Conservation (phyloP, 2,113 vertebrate genomes). For the Myocastor coypus region DNA sequence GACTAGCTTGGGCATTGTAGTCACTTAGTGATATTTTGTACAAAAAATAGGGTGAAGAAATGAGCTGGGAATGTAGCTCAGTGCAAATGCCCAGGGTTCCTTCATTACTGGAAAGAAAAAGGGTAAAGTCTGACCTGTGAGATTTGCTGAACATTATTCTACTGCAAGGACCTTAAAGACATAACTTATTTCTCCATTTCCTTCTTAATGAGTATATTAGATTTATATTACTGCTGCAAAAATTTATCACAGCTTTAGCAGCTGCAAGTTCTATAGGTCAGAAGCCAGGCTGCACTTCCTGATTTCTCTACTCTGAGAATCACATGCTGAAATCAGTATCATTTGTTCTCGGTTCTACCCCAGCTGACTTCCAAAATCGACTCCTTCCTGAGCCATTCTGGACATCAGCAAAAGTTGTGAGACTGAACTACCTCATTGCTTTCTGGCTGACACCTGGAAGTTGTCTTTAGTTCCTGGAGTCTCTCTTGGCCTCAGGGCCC, state of each 20-base stretch:
- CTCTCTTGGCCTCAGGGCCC: not conserved
- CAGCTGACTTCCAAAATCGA: not conserved
- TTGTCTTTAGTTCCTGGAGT: not conserved
- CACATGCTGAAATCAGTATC: not conserved
- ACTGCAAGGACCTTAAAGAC: not conserved
- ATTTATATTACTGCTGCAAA: not conserved
- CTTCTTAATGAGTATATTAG: not conserved
- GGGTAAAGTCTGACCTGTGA: not conserved
- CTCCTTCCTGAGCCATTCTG: not conserved
- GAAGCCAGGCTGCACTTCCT: not conserved
- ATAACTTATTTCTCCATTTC: conserved; percentile 42
- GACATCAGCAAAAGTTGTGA: not conserved
- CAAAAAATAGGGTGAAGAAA: not conserved
- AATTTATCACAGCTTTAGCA: not conserved
- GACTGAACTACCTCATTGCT: not conserved
- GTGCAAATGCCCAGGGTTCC: not conserved
- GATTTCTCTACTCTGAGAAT: not conserved
- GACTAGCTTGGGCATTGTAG: not conserved
- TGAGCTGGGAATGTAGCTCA: not conserved
- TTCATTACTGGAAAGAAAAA: too few relatives aligned
- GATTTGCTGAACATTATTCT: not conserved
- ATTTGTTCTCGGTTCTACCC: not conserved
- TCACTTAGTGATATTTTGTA: not conserved
- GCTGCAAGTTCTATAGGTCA: not conserved
- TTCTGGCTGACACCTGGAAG: not conserved